Evolutionary conservation across 2,797 vertebrate genomes (phyloP).

Genomic region (Miopithecus talapoin): DNA sequence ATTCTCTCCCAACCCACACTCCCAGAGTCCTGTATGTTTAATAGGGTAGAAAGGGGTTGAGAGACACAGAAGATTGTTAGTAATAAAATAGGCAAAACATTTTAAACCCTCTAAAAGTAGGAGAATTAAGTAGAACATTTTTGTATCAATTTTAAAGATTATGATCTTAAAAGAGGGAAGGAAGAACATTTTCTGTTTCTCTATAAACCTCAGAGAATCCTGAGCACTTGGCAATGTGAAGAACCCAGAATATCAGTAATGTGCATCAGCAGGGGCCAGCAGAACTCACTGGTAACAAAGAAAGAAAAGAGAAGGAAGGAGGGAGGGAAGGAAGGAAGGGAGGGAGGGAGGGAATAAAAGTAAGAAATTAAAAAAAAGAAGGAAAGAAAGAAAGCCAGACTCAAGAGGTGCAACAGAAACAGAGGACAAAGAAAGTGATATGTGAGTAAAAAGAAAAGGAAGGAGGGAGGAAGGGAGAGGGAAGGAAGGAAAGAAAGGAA

Average conservation of each 20-base stretch:
- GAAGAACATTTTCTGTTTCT: not conserved
- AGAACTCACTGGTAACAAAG: not conserved
- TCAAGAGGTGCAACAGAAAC: no score
- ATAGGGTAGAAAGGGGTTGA: not conserved
- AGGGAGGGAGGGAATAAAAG: no score
- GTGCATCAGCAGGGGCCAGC: not conserved
- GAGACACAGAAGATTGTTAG: not conserved
- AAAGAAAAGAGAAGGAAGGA: no score
- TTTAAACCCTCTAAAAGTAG: not conserved
- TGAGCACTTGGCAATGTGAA: not conserved
- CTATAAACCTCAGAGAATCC: not conserved
- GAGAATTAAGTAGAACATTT: not conserved
- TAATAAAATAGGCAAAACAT: not conserved
- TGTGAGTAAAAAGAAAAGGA: no score
- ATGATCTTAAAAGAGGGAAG: not conserved
- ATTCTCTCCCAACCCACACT: not conserved
- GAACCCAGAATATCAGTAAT: not conserved
- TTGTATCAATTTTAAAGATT: not conserved
- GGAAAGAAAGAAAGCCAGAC: no score
- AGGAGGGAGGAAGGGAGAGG: not conserved
- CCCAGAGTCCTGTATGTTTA: not conserved
- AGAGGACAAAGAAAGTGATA: no score
- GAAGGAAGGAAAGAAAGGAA: no score
- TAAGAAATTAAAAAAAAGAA: no score
- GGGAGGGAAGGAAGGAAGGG: fast-evolving